These are phyloP conservation scores for Lichenostomus cassidix DNA, from an alignment of 2,113 vertebrate genomes.

Conservation along the genomic window DNA sequence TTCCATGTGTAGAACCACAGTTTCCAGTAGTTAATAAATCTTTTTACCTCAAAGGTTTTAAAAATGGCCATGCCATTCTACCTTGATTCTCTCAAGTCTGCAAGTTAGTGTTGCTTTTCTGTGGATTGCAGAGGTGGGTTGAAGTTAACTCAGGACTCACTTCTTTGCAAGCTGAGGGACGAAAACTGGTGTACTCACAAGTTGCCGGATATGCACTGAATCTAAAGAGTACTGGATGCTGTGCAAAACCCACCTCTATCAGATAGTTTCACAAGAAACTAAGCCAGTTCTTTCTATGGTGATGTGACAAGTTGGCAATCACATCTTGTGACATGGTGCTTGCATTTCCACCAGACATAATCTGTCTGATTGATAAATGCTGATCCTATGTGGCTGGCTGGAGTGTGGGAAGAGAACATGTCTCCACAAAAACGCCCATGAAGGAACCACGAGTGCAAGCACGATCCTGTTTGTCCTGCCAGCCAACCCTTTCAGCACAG, in stretches of 20 bases:
- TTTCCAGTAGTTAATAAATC: not conserved
- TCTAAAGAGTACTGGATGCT: not conserved
- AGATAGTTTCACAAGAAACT: not conserved
- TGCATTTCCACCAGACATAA: not conserved
- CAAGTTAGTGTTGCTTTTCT: not conserved
- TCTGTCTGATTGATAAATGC: not conserved
- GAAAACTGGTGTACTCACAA: not conserved
- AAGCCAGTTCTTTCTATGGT: not conserved
- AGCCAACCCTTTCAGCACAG: not conserved
- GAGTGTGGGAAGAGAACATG: not conserved
- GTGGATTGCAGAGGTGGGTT: not conserved
- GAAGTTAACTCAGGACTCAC: not conserved
- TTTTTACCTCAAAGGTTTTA: not conserved
- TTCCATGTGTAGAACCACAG: not conserved
- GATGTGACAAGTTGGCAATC: not conserved
- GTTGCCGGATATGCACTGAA: not conserved
- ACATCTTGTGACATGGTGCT: not conserved
- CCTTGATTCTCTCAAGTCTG: not conserved
- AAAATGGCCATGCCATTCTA: not conserved
- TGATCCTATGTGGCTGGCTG: not conserved
- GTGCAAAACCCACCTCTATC: not conserved
- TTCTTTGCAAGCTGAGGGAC: not conserved
- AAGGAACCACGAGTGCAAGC: not conserved
- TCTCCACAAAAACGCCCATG: not conserved
- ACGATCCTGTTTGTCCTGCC: accelerated